Evolutionary conservation across 2,113 vertebrate species (phyloP), one percentile per base, ranked within the genome.

Genomic region (Centrocercus urophasianus): DNA sequence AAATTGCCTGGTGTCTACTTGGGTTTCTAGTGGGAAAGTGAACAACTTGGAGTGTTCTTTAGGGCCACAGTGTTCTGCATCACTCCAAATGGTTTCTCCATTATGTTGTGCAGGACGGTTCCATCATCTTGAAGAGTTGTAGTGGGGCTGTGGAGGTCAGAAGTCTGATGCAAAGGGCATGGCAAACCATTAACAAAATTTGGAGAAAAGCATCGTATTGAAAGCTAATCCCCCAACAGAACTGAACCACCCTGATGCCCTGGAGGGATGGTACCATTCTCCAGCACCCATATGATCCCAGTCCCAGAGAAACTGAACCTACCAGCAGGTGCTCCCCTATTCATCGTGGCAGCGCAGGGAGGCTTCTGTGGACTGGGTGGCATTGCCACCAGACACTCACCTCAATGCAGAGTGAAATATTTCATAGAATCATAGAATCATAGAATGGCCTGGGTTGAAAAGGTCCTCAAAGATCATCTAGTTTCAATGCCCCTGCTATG

Each of bases 61-160:
- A 13, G 8, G 25, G 16, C 9, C 21, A 13, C 13, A 38, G 38
- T 32, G 85, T 76, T 50, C 36, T 61, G 18, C 52, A 63, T 11
- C 13, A 34, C 10, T 21, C 40, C 45, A 11, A 32, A 11, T 21
- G 42, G 36, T 27, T 13, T 77, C 54, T 27, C 32, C 30, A 10
- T 9, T 15, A 1, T 3, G 27, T 1, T 54, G 16, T 36, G 13
- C 12, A 12, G 8, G 6, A 76, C 11, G 5, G 8, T 66, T 66
- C 82, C 50, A 38, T 22, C 4, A 1, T 2, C 19, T 80, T 60
- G 40, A 43, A 43, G 56, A 65, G 32, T 38, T 87, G 79, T 3
- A 4, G 20, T 5, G 13, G 6, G 8, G 7, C 34, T 82, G n/a
- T 20, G 18, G 32, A n/a, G 1, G 7, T 77, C 61, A 81, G 67